These are phyloP conservation scores for Fragum whitleyi DNA, from an alignment of 2,888 invertebrate genomes.

Conservation along the genomic window DNA sequence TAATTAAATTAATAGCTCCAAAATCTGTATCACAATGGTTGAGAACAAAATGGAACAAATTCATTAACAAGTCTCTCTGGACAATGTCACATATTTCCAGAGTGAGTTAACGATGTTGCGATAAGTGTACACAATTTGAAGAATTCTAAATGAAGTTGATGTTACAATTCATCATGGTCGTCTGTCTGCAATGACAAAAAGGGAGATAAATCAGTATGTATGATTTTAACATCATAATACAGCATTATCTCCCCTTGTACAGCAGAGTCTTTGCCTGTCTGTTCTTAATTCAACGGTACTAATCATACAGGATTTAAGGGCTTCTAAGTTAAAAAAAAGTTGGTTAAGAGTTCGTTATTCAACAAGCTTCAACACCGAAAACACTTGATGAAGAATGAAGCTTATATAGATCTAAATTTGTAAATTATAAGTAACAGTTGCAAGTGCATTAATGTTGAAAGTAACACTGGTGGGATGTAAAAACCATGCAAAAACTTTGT, in stretches of 20 bases:
- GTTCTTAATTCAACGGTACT: no score
- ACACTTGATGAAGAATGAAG: no score
- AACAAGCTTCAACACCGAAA: no score
- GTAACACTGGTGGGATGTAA: constrained; percentile 14
- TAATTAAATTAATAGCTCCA: not conserved
- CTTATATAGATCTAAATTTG: no score
- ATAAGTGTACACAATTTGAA: constrained; percentile 15
- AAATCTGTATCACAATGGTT: not conserved
- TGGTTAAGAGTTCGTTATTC: no score
- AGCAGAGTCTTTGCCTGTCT: constrained; percentile 26
- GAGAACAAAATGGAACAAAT: constrained; percentile 1
- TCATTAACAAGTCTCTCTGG: not conserved
- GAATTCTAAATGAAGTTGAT: constrained; percentile 27
- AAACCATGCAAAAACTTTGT: constrained; percentile 22
- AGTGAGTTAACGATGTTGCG: not conserved
- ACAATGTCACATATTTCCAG: not conserved
- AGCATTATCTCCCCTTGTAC: constrained; percentile 62
- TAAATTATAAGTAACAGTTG: not conserved
- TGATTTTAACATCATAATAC: constrained; percentile 6
- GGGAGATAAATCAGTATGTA: constrained; percentile 60
- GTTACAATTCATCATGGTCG: constrained; percentile 73
- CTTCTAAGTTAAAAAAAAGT: no score
- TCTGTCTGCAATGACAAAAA: constrained; percentile 67
- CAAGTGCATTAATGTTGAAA: not conserved
- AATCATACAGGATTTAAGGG: no score